phyloP scores from a whole-genome alignment of 1,140 invertebrate genomes.

The Oryzaephilus surinamensis region DNA sequence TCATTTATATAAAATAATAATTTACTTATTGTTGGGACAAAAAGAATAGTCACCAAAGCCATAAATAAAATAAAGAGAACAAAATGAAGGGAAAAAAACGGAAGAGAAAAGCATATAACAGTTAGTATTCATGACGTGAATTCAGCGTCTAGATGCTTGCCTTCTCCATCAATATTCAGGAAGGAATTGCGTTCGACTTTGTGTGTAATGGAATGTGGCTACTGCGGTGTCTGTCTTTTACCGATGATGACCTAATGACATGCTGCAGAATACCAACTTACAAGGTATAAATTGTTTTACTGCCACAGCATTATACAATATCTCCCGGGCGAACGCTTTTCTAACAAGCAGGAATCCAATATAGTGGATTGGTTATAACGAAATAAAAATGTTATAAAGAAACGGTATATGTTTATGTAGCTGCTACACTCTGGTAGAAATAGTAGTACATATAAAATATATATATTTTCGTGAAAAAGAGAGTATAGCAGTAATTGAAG shows the following conservation, averaged over 20 bases:
- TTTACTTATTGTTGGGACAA: too few relatives aligned
- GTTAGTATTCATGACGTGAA: constrained; percentile 9
- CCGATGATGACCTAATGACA: constrained; percentile 20
- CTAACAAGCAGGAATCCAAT: constrained; percentile 13
- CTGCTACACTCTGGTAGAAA: too few relatives aligned
- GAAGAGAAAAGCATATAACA: too few relatives aligned
- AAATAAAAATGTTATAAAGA: constrained; percentile 22
- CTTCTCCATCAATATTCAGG: constrained; percentile 11
- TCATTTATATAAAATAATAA: too few relatives aligned
- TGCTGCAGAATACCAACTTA: constrained; percentile 9
- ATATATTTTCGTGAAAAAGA: too few relatives aligned
- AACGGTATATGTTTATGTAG: too few relatives aligned
- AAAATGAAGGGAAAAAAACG: too few relatives aligned
- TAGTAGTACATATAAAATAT: too few relatives aligned
- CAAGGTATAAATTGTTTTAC: constrained; percentile 19
- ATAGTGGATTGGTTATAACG: constrained; percentile 20
- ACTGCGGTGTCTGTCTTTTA: constrained; percentile 10
- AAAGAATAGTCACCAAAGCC: too few relatives aligned
- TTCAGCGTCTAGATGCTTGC: constrained; percentile 7
- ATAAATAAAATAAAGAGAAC: too few relatives aligned
- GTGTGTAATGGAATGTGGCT: constrained; percentile 11
- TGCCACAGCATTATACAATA: constrained; percentile 16
- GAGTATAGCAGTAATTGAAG: too few relatives aligned
- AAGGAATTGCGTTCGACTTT: constrained; percentile 10
- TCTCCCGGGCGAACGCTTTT: constrained; percentile 13